A percentile compares a stretch with the other conserved stretches of the same genome.
phyloP scores from a whole-genome alignment of 2,797 vertebrate species.

The Momotus momota region DNA sequence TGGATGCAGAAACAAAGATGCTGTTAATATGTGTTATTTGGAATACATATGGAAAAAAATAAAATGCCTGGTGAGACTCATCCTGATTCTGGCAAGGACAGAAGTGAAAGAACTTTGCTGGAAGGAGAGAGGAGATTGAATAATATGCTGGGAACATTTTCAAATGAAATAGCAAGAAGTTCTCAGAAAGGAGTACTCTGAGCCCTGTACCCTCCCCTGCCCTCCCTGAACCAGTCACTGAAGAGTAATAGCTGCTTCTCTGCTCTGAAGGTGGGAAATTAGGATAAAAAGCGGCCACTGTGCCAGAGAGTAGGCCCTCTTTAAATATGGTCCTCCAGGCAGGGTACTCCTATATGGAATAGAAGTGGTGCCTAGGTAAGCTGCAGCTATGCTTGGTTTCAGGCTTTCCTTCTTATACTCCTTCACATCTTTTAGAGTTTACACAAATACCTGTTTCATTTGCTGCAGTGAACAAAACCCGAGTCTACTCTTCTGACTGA shows the following conservation, averaged over 20 bases:
- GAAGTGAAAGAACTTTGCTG: not conserved
- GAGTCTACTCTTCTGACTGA: not conserved
- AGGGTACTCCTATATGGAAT: fast-evolving
- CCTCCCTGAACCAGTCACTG: not conserved
- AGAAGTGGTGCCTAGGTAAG: fast-evolving
- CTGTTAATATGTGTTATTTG: not conserved
- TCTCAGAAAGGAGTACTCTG: not conserved
- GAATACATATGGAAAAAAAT: not conserved
- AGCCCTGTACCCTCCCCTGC: fast-evolving
- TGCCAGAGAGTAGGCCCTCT: not conserved
- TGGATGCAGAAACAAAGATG: not conserved
- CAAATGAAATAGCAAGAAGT: not conserved
- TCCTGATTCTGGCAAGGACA: not conserved
- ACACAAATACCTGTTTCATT: not conserved
- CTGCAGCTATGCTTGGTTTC: fast-evolving
- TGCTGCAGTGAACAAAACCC: not conserved
- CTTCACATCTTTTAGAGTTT: fast-evolving
- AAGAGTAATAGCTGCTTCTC: not conserved
- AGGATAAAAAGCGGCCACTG: not conserved
- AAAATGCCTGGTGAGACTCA: not conserved
- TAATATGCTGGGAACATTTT: not conserved
- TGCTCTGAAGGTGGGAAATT: not conserved
- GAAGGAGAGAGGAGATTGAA: not conserved
- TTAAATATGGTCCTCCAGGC: not conserved
- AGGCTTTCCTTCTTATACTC: not conserved